Percentiles rank a stretch among this genome's conserved stretches.
Evolutionary conservation across 2,113 vertebrate genomes (phyloP).

Genomic region (Cervus canadensis): DNA sequence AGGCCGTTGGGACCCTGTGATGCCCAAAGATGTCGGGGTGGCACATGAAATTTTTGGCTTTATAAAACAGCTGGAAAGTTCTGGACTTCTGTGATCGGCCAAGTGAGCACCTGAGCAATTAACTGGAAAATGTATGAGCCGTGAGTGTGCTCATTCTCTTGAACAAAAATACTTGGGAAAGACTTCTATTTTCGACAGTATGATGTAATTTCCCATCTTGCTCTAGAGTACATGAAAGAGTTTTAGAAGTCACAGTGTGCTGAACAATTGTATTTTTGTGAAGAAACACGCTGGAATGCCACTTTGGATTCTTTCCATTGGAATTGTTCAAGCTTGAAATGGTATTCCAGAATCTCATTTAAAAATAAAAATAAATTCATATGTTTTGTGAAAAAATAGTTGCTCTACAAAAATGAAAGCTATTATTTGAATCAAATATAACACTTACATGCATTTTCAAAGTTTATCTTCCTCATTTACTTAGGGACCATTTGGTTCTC

Average conservation of each 20-base stretch:
- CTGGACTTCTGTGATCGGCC: not conserved
- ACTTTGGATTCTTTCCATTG: not conserved
- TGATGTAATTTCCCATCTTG: not conserved
- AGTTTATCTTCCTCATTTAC: not conserved
- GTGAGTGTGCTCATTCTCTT: not conserved
- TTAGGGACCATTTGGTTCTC: not conserved
- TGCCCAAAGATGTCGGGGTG: not conserved
- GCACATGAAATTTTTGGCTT: not conserved
- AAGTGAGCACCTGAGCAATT: not conserved
- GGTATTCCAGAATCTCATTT: slow-evolving; percentile 28
- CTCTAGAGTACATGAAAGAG: not conserved
- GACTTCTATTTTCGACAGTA: not conserved
- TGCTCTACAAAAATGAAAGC: not conserved
- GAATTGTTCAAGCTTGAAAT: slow-evolving; percentile 38
- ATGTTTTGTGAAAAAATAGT: not conserved
- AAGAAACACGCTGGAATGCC: not conserved
- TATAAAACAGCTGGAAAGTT: not conserved
- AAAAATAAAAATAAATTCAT: slow-evolving; percentile 34
- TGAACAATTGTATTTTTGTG: not conserved
- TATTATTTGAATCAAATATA: not conserved
- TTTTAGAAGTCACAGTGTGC: not conserved
- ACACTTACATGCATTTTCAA: not conserved
- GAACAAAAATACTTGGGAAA: not conserved
- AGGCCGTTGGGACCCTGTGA: not conserved
- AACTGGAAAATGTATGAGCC: not conserved